Base-by-base conservation (phyloP, 2,797 vertebrate species). In the Kryptolebias ocellatus region DNA sequence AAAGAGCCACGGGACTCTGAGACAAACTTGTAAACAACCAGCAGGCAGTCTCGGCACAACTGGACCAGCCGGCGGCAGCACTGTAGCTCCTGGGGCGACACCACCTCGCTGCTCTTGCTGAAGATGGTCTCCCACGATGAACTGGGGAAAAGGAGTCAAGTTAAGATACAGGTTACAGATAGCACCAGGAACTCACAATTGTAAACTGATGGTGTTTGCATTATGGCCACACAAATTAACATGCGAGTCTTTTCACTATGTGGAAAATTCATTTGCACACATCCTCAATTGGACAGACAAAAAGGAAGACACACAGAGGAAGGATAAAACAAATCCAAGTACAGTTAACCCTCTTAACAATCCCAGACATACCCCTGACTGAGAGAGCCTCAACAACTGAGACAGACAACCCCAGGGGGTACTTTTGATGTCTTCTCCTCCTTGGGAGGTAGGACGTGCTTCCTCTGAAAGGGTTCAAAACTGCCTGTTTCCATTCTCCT, bases 21-120 rank as follows among this genome's bases (percentile, higher is more conserved):
- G 34, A 97, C 94, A 52, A 97, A 96, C 92, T 98, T 98, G 94
- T 98, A 99, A 85, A 98, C 96, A 64, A 99, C 95, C 71, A 99
- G 92, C 83, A 99, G 94, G 87, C 97, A 98, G 89, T 97, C 95
- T 78, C 97, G 94, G 70, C 96, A 98, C 77, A 99, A 95, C 89
- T 98, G 96, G 10, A 98, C 97, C 84, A 99, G 89, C 70, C 95
- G 94, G 70, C 95, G 96, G 91, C 97, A 99, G 83, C 97, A 98
- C 74, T 96, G 96, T 77, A 97, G 92, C 81, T 99, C 95, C 90
- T 94, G 95, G 1, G 96, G 92, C 18, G 95, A 96, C 83, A 97
- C 91, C 76, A 93, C 85, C 84, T 98, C 97, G 0, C 95, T 94
- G 93, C 93, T 95, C 92, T 95, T 97, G 83, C 86, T 96, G 91